Conservation (phyloP, 2,797 vertebrate species). For the Chaetophractus vellerosus region DNA sequence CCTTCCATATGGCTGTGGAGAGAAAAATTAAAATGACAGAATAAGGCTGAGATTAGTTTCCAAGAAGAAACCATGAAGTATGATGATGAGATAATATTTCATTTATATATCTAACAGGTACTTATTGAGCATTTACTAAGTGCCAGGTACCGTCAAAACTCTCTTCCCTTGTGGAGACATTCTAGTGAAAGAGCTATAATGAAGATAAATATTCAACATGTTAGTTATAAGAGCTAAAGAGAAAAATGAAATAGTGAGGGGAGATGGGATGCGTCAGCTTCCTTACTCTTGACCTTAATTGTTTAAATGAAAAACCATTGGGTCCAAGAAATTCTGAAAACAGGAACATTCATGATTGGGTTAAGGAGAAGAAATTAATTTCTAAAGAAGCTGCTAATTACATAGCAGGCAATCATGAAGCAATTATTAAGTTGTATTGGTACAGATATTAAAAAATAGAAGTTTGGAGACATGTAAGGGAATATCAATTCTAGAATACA, state of each 20-base stretch:
- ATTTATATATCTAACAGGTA: background rate
- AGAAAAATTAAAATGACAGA: slow-evolving; percentile 65
- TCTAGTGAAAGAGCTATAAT: background rate
- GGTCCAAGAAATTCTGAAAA: background rate
- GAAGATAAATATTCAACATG: background rate
- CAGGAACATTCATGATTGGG: background rate
- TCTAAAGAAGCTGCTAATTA: slow-evolving; percentile 4
- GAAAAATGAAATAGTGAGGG: background rate
- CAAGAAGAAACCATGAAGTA: background rate
- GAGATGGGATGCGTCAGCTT: background rate
- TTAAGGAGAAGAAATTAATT: slow-evolving; percentile 29
- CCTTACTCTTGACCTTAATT: background rate
- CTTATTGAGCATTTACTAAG: background rate
- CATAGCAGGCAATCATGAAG: background rate
- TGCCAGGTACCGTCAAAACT: background rate
- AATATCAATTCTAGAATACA: background rate
- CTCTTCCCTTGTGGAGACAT: background rate
- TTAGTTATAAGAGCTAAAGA: slow-evolving; percentile 5
- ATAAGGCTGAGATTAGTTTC: slow-evolving; percentile 33
- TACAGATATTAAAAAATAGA: slow-evolving; percentile 1
- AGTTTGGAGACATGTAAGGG: background rate
- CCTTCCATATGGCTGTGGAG: slow-evolving; percentile 94
- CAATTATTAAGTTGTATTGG: background rate
- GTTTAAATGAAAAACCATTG: background rate
- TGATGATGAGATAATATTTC: background rate